phyloP scores from a whole-genome alignment of 2,888 invertebrate genomes.

The Mesochorus sp. region DNA sequence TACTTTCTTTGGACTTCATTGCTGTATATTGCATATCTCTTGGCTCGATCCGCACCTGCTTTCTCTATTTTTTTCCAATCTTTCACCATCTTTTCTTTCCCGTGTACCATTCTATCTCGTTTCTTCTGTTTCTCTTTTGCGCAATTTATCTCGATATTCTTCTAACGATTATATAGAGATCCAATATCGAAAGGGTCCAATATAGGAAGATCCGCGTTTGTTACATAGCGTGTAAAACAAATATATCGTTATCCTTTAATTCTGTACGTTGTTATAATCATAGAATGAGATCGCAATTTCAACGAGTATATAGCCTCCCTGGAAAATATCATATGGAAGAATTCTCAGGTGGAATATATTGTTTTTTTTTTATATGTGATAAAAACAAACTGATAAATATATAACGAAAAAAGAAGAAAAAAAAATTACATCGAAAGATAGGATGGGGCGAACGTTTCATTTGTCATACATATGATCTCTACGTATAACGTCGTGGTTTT shows the following conservation, averaged over 20 bases:
- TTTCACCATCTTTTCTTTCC: not conserved
- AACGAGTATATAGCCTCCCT: no score
- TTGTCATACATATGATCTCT: no score
- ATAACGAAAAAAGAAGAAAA: no score
- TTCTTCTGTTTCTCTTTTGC: not conserved
- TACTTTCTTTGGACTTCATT: slow-evolving; percentile 20
- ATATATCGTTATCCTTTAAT: not conserved
- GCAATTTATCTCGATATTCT: slow-evolving; percentile 23
- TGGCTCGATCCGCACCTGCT: slow-evolving; percentile 37
- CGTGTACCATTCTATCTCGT: slow-evolving; percentile 15
- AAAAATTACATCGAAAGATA: no score
- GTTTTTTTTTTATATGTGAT: no score
- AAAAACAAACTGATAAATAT: no score
- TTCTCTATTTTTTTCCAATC: slow-evolving; percentile 29
- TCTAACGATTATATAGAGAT: slow-evolving; percentile 5
- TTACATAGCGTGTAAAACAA: not conserved
- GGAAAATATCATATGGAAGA: no score
- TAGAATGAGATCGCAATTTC: no score
- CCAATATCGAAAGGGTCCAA: slow-evolving; percentile 9
- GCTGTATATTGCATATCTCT: slow-evolving; percentile 31
- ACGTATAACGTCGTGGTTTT: not conserved
- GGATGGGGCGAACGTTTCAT: no score
- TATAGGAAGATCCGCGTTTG: not conserved
- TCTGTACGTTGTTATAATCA: no score
- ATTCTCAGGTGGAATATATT: no score